Evolutionary conservation across 2,888 invertebrate genomes (phyloP).

Genomic region (Plagiodera versicolora): DNA sequence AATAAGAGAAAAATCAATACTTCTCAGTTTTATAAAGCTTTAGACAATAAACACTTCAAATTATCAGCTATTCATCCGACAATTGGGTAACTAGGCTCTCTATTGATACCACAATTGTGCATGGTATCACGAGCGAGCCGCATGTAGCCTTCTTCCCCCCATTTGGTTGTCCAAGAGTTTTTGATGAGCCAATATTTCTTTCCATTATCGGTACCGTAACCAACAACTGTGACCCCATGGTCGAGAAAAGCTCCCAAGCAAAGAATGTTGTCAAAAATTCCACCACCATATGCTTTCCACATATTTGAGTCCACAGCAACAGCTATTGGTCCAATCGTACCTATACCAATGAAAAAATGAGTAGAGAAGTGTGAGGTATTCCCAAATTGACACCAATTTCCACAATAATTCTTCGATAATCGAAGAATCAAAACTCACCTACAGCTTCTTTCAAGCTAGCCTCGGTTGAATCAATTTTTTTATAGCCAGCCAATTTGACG

Average conservation of each 20-base stretch:
- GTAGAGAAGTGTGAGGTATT: no score
- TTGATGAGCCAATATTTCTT: constrained; percentile 2
- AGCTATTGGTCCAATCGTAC: constrained; percentile 13
- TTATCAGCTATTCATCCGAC: not conserved
- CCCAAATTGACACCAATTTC: no score
- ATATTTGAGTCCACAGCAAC: not conserved
- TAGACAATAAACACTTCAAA: no score
- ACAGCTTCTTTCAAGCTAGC: constrained; percentile 15
- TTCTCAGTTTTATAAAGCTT: no score
- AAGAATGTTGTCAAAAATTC: not conserved
- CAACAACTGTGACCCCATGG: constrained; percentile 9
- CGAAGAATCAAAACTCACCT: constrained; percentile 10
- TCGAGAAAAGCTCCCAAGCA: not conserved
- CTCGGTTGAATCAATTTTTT: not conserved
- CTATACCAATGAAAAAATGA: no score
- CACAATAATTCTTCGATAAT: no score
- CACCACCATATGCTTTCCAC: constrained; percentile 9
- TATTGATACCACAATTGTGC: not conserved
- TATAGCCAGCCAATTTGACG: not conserved
- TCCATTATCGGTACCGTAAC: not conserved
- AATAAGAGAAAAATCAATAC: no score
- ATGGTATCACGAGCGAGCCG: not conserved
- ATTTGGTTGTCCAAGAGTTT: not conserved
- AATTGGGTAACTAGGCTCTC: not conserved
- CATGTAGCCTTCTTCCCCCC: constrained; percentile 3